phyloP scores from a whole-genome alignment of 2,113 vertebrate species.

The Melanostigma gelatinosum region DNA sequence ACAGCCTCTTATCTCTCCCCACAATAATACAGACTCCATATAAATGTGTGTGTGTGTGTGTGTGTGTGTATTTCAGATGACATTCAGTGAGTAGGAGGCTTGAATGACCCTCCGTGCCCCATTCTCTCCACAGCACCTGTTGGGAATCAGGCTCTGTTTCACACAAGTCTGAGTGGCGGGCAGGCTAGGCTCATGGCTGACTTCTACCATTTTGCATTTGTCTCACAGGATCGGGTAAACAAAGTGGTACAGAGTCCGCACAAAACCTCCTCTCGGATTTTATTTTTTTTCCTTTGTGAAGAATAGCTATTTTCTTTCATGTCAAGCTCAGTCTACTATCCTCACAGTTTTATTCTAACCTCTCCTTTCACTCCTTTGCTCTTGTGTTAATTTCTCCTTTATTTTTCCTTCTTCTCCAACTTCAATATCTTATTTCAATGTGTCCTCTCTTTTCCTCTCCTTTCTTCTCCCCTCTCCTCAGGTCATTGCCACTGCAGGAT shows the following conservation, averaged over 20 bases:
- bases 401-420: slow-evolving; percentile 19
- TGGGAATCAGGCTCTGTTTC: slow-evolving; percentile 71
- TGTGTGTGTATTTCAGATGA: slow-evolving; percentile 62
- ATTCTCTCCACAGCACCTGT: slow-evolving; percentile 74
- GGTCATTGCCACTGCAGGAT: slow-evolving; percentile 4
- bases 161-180: slow-evolving; percentile 21
- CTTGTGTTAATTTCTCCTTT: slow-evolving; percentile 23
- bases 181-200: slow-evolving; percentile 36
- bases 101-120: slow-evolving; percentile 63
- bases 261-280: slow-evolving; percentile 45
- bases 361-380: not conserved
- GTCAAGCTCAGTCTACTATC: slow-evolving; percentile 7
- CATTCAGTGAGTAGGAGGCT: slow-evolving; percentile 76
- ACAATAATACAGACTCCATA: slow-evolving; percentile 53
- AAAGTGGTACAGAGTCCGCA: slow-evolving; percentile 36
- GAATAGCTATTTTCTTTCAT: slow-evolving; percentile 29
- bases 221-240: slow-evolving; percentile 53
- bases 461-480: not conserved
- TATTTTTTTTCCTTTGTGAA: not conserved
- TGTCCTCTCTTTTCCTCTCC: slow-evolving; percentile 11
- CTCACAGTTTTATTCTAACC: slow-evolving; percentile 8
- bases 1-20: slow-evolving; percentile 48
- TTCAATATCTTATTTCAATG: slow-evolving; percentile 22
- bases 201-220: slow-evolving; percentile 48
- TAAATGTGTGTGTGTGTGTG: slow-evolving; percentile 41